These are phyloP conservation scores for Macrophya alboannulata DNA, from an alignment of 2,888 invertebrate genomes.

Conservation along the genomic window DNA sequence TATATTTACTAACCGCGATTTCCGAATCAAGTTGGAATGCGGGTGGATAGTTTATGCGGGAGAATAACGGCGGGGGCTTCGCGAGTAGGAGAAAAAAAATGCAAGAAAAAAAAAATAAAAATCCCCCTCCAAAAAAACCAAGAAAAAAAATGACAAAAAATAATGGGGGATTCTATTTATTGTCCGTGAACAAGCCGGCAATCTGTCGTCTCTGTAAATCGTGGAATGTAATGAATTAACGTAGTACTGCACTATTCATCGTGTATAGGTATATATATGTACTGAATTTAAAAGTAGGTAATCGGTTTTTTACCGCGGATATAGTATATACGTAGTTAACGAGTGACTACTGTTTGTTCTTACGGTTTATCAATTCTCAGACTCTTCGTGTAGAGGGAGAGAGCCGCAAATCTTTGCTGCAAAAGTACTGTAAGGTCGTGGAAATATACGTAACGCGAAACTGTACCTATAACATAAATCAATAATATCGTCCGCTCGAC, in stretches of 20 bases:
- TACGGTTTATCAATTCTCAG: background rate
- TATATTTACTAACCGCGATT: conserved; percentile 15
- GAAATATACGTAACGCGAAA: conserved; percentile 75
- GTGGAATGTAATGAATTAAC: conserved; percentile 17
- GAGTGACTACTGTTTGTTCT: background rate
- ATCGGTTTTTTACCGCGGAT: background rate
- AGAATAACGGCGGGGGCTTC: background rate
- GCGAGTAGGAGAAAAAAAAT: background rate
- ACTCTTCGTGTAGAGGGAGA: background rate
- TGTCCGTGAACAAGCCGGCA: conserved; percentile 19
- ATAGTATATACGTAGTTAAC: too few relatives aligned
- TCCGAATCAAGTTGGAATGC: background rate
- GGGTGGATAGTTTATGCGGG: conserved; percentile 5
- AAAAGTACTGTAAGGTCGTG: conserved; percentile 12
- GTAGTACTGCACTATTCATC: background rate
- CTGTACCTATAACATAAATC: conserved; percentile 85
- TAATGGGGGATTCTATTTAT: conserved; percentile 20
- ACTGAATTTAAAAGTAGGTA: background rate
- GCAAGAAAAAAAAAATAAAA: too few relatives aligned
- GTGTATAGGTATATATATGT: background rate
- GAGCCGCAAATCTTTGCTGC: background rate
- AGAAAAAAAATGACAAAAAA: background rate
- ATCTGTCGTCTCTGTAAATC: conserved; percentile 24
- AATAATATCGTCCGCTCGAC: conserved; percentile 81
- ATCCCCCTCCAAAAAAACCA: background rate